Percentiles rank a stretch among this genome's conserved stretches.
Conservation (phyloP, 2,113 vertebrate genomes). For the Salvelinus namaycush region DNA sequence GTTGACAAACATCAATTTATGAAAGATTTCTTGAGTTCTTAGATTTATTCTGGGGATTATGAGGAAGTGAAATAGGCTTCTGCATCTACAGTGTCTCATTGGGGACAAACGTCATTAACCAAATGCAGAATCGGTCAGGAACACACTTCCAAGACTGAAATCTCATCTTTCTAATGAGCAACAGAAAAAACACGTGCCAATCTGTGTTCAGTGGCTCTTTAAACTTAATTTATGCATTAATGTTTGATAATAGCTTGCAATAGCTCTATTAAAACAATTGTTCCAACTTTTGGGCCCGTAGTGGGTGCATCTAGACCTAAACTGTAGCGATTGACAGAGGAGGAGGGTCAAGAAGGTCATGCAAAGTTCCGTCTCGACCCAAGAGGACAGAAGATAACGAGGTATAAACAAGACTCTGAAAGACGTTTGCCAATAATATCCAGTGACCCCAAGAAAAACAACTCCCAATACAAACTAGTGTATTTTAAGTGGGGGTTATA, state of each 20-base stretch:
- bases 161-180: too few species aligned
- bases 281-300: neutral
- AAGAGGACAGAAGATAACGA: neutral
- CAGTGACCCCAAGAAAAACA: neutral
- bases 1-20: too few species aligned
- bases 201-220: neutral
- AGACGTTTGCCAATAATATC: neutral
- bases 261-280: neutral
- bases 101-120: too few species aligned
- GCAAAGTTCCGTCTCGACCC: neutral
- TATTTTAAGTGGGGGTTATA: neutral
- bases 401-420: neutral
- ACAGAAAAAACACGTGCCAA: too few species aligned
- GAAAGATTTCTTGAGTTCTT: too few species aligned
- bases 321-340: neutral
- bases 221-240: constrained; percentile 16
- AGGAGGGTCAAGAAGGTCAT: neutral
- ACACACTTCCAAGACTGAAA: too few species aligned
- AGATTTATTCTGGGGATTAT: too few species aligned
- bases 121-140: too few species aligned
- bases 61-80: neutral
- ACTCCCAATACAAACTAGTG: neutral
- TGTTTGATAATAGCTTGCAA: neutral
- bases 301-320: neutral
- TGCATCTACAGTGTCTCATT: neutral